Percentiles rank a stretch among this genome's conserved stretches.
Conservation (phyloP, 2,888 invertebrate genomes). For the Standfussiana lucernea region DNA sequence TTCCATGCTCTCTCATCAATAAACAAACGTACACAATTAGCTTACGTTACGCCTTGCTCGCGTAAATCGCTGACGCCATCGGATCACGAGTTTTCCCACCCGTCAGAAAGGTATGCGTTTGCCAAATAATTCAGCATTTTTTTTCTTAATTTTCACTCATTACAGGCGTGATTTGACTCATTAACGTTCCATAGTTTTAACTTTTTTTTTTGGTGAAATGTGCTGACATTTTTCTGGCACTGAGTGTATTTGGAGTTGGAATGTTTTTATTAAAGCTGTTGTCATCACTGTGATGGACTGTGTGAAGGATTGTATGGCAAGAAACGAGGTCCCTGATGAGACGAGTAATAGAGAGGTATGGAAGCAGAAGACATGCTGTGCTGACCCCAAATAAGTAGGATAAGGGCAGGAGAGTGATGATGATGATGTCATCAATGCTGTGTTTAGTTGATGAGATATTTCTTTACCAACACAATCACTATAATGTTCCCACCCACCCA, state of each 20-base stretch:
- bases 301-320: no score
- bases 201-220: constrained; percentile 7
- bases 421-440: not conserved
- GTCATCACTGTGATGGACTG: no score
- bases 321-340: no score
- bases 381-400: no score
- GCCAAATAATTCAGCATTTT: constrained; percentile 39
- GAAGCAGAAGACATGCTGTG: no score
- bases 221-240: constrained; percentile 17
- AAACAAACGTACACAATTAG: constrained; percentile 16
- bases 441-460: not conserved
- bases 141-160: constrained; percentile 37
- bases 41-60: constrained; percentile 14
- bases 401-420: no score
- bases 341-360: no score
- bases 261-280: not conserved
- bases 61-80: constrained; percentile 38
- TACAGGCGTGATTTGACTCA: constrained; percentile 34
- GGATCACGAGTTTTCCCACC: constrained; percentile 52
- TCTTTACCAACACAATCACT: not conserved
- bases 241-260: not conserved
- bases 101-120: constrained; percentile 18
- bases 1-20: constrained; percentile 12
- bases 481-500: not conserved
- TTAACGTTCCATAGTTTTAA: constrained; percentile 7